Conservation (phyloP, 2,888 invertebrate species). For the Folsomia candida region DNA sequence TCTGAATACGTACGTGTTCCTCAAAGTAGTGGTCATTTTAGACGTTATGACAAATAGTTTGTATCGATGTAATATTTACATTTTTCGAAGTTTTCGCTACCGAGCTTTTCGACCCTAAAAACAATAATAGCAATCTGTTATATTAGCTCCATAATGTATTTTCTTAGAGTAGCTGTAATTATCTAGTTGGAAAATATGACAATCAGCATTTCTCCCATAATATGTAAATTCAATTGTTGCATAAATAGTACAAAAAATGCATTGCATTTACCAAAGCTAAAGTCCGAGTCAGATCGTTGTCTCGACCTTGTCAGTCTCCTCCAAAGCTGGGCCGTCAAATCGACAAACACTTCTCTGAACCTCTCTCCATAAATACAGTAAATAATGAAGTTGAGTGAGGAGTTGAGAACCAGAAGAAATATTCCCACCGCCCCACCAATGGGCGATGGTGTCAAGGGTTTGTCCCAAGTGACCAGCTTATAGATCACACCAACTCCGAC, state of each 20-base stretch:
- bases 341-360: slow-evolving; percentile 36
- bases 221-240: no score
- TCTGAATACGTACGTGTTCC: no score
- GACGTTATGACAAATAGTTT: no score
- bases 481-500: slow-evolving; percentile 22
- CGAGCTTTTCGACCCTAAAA: no score
- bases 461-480: slow-evolving; percentile 15
- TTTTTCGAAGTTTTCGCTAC: no score
- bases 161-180: no score
- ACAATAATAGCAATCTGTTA: neutral
- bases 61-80: no score
- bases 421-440: slow-evolving; percentile 29
- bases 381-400: slow-evolving; percentile 43
- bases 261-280: no score
- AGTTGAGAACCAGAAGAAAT: slow-evolving; percentile 40
- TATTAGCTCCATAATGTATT: neutral
- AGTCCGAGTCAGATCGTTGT: neutral
- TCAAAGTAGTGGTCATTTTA: no score
- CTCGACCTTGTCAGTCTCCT: neutral
- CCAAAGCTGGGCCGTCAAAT: neutral
- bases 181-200: no score
- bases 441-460: slow-evolving; percentile 15
- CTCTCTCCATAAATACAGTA: slow-evolving; percentile 41
- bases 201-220: no score
- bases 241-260: no score